These are phyloP conservation scores for Theodoxus fluviatilis DNA, from an alignment of 2,888 invertebrate species.

Conservation along the genomic window DNA sequence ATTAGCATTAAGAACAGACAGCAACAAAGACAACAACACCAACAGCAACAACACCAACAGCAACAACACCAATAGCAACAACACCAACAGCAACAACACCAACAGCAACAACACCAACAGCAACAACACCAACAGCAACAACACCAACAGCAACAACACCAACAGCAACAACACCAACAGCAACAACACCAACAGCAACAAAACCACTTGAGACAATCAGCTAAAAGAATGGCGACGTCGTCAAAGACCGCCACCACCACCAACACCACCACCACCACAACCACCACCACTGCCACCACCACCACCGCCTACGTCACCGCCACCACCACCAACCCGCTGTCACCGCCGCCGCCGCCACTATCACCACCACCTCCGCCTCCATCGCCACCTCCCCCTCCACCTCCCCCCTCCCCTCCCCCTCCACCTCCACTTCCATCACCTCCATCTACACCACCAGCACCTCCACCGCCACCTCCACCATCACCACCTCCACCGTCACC, in stretches of 20 bases:
- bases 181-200: conserved; percentile 26
- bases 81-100: conserved; percentile 28
- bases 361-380: conserved; percentile 42
- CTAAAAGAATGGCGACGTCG: too few relatives aligned
- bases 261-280: conserved; percentile 41
- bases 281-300: conserved; percentile 44
- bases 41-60: too few relatives aligned
- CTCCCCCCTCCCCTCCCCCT: conserved; percentile 42
- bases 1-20: too few relatives aligned
- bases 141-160: conserved; percentile 29
- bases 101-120: conserved; percentile 28
- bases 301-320: conserved; percentile 50
- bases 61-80: conserved; percentile 27
- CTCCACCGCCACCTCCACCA: too few relatives aligned
- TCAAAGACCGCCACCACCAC: conserved; percentile 38
- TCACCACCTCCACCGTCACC: too few relatives aligned
- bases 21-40: too few relatives aligned
- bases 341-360: conserved; percentile 34
- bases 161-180: conserved; percentile 26
- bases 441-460: too few relatives aligned
- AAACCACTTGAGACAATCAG: too few relatives aligned
- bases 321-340: conserved; percentile 42
- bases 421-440: too few relatives aligned
- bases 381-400: conserved; percentile 43
- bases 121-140: conserved; percentile 28